Conservation (phyloP, 2,888 invertebrate genomes). For the Dryobota labecula region DNA sequence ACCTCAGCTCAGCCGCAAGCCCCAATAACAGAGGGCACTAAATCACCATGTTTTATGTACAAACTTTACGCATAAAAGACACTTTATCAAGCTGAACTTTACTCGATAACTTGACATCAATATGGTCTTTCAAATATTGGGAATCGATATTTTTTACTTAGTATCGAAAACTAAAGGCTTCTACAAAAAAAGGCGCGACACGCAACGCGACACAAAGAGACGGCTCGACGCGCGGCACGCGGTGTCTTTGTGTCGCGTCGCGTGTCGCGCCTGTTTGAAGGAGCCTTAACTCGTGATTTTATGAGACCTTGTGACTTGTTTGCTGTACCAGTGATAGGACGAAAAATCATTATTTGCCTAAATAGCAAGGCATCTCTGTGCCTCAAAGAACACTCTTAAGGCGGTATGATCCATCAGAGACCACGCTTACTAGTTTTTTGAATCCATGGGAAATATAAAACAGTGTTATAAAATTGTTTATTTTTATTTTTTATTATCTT, state of each 20-base stretch:
- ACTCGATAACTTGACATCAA: conserved; percentile 66
- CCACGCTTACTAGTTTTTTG: no score
- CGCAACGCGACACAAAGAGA: no score
- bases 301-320: neutral
- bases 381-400: neutral
- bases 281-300: conserved; percentile 4
- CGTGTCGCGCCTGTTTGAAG: no score
- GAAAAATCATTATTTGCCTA: neutral
- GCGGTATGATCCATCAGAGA: no score
- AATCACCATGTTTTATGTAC: conserved; percentile 73
- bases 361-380: neutral
- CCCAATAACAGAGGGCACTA: conserved; percentile 59
- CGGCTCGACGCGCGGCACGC: no score
- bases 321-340: neutral
- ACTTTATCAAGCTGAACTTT: conserved; percentile 71
- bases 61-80: conserved; percentile 72
- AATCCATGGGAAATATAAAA: no score
- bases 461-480: no score
- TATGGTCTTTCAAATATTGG: conserved; percentile 58
- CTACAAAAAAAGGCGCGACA: no score
- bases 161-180: conserved; percentile 9
- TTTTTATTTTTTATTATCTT: no score
- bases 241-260: no score
- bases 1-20: conserved; percentile 38
- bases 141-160: conserved; percentile 32